These are phyloP conservation scores for Eilema depressum DNA, from an alignment of 2,888 invertebrate species.

Conservation along the genomic window DNA sequence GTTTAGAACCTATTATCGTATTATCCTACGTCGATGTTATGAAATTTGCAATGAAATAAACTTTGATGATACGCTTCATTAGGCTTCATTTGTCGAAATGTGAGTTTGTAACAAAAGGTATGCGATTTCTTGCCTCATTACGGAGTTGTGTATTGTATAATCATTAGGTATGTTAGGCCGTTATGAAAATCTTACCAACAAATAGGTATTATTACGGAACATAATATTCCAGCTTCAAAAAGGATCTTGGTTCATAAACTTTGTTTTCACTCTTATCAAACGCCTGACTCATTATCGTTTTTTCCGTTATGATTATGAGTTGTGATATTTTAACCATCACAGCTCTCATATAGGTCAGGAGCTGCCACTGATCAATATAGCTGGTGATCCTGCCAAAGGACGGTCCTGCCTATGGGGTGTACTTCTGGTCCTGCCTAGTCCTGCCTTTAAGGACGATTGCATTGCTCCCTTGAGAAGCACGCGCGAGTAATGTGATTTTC, in stretches of 20 bases:
- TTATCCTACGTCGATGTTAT: background rate
- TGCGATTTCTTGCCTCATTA: slow-evolving; percentile 12
- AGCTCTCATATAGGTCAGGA: too few relatives aligned
- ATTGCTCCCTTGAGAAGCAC: background rate
- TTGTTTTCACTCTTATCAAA: background rate
- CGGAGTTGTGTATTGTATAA: background rate
- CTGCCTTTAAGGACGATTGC: background rate
- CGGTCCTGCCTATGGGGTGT: too few relatives aligned
- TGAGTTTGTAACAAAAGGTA: slow-evolving; percentile 10
- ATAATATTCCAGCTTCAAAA: background rate
- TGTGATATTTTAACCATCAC: too few relatives aligned
- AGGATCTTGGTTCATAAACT: background rate
- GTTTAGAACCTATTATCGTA: background rate
- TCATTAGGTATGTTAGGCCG: background rate
- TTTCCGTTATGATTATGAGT: too few relatives aligned
- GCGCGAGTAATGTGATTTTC: background rate
- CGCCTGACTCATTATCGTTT: background rate
- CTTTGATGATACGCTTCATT: slow-evolving; percentile 9
- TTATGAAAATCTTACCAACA: background rate
- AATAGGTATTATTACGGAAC: background rate
- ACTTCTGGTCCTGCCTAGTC: too few relatives aligned
- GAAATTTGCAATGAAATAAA: slow-evolving; percentile 9
- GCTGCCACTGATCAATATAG: background rate
- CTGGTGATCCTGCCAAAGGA: too few relatives aligned
- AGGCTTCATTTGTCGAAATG: slow-evolving; percentile 8